These are phyloP conservation scores for Dysmachus trigonus DNA, from an alignment of 2,888 invertebrate species.

Conservation along the genomic window DNA sequence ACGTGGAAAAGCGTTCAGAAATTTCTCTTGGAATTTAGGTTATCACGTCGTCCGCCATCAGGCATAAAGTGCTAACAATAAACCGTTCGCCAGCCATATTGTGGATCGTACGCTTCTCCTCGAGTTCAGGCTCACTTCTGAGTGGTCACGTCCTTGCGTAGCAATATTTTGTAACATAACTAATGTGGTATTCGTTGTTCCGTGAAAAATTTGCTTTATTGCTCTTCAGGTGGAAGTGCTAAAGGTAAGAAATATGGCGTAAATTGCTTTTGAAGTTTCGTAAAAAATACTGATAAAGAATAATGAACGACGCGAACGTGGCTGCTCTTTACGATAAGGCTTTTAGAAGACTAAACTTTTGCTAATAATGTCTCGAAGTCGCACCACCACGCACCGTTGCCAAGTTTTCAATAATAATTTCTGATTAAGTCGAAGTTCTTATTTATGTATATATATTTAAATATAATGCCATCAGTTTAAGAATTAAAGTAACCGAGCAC, in stretches of 20 bases:
- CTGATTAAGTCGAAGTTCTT: not conserved
- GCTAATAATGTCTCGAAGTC: not conserved
- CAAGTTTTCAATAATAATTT: not conserved
- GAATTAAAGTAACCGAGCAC: too few species aligned
- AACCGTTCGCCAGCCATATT: not conserved
- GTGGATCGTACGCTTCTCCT: not conserved
- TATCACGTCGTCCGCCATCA: not conserved
- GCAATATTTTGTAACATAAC: not conserved
- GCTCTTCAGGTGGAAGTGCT: not conserved
- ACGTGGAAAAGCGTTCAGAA: not conserved
- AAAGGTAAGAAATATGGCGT: not conserved
- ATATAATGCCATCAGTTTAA: too few species aligned
- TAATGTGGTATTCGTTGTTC: not conserved
- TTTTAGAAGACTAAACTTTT: not conserved
- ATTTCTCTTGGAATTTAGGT: not conserved
- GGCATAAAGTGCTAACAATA: not conserved
- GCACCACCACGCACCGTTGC: too few species aligned
- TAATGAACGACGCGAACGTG: not conserved
- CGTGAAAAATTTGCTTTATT: not conserved
- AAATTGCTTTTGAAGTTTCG: not conserved
- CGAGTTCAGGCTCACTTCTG: not conserved
- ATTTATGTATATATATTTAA: too few species aligned
- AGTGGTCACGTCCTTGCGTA: not conserved
- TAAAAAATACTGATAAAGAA: not conserved
- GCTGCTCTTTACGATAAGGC: not conserved